A percentile compares a stretch with the other conserved stretches of the same genome.
Conservation (phyloP, 2,888 invertebrate genomes). For the Smittia aterrima region DNA sequence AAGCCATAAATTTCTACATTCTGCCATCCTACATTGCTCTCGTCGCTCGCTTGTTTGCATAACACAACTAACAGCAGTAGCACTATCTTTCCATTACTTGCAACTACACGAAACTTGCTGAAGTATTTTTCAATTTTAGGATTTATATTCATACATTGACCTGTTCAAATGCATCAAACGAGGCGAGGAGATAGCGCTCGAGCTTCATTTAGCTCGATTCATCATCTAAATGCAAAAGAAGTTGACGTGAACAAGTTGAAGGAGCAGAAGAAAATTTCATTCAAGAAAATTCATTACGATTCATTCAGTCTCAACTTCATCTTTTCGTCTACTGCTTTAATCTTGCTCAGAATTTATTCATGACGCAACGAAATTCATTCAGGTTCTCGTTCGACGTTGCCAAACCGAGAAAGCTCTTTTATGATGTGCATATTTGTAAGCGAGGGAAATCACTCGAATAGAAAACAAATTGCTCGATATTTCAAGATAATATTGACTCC, state of each 20-base stretch:
- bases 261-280: not conserved
- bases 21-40: not conserved
- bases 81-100: not conserved
- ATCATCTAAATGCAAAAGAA: too few species aligned
- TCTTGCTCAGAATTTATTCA: too few species aligned
- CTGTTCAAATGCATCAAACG: conserved; percentile 13
- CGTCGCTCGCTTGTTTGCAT: not conserved
- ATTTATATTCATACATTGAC: conserved; percentile 30
- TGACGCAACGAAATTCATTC: too few species aligned
- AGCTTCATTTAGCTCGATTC: not conserved
- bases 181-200: not conserved
- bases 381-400: too few species aligned
- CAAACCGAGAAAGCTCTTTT: too few species aligned
- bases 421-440: not conserved
- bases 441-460: not conserved
- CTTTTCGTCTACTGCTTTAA: too few species aligned
- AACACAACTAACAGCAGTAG: too few species aligned
- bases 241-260: too few species aligned
- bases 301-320: not conserved
- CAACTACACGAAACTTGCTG: not conserved
- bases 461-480: conserved; percentile 2
- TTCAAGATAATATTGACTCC: conserved; percentile 9
- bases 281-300: not conserved
- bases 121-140: conserved; percentile 16
- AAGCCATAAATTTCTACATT: conserved; percentile 35